Evolutionary conservation across 2,797 vertebrate species (phyloP).

Genomic region (Xerus rutilus): DNA sequence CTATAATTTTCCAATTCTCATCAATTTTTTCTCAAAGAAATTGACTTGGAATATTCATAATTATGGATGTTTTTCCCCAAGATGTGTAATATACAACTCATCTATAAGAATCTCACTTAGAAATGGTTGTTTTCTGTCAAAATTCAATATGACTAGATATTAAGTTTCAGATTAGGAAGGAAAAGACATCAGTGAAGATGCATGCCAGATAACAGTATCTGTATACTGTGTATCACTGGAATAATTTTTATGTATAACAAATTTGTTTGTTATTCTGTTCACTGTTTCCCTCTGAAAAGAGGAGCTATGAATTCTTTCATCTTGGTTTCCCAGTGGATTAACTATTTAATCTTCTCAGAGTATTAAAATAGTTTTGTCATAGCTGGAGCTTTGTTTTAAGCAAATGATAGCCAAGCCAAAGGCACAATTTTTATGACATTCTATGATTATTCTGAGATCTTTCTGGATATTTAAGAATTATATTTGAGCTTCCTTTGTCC

Average conservation of each 20-base stretch:
- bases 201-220: not conserved
- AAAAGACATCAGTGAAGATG: slow-evolving; percentile 8
- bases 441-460: not conserved
- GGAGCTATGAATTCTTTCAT: slow-evolving; percentile 62
- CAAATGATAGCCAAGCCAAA: slow-evolving; percentile 14
- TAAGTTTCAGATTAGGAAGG: slow-evolving; percentile 43
- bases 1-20: slow-evolving; percentile 73
- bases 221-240: not conserved
- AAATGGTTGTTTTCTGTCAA: slow-evolving; percentile 71
- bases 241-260: not conserved
- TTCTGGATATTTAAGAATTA: slow-evolving; percentile 50
- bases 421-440: not conserved
- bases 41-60: slow-evolving; percentile 59
- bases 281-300: not conserved
- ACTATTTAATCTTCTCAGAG: slow-evolving; percentile 73
- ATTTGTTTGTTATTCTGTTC: slow-evolving; percentile 16
- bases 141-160: not conserved
- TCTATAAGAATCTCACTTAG: slow-evolving; percentile 30
- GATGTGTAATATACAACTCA: slow-evolving; percentile 48
- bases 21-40: slow-evolving; percentile 56
- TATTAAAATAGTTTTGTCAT: slow-evolving; percentile 67
- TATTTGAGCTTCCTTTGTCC: not conserved
- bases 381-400: slow-evolving; percentile 56
- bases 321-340: slow-evolving; percentile 64
- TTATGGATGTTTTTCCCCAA: slow-evolving; percentile 52